Conservation (phyloP, 2,888 invertebrate species). For the Synergus gifuensis region DNA sequence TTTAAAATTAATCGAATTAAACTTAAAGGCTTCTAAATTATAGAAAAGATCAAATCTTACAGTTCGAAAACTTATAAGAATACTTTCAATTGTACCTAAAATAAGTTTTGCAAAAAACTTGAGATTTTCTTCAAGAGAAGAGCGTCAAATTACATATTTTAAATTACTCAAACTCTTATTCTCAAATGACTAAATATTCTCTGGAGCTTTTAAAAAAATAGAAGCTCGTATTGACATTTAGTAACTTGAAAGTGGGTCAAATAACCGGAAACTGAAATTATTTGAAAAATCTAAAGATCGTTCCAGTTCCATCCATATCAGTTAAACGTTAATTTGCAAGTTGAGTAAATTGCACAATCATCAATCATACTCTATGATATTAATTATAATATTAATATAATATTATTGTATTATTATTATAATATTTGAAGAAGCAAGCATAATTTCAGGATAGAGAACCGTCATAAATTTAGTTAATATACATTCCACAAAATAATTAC, state of each 20-base stretch:
- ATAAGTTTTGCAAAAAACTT: background rate
- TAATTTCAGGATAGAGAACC: slow-evolving; percentile 11
- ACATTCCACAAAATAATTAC: background rate
- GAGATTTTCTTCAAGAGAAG: background rate
- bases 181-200: background rate
- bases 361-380: slow-evolving; percentile 15
- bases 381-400: too few species aligned
- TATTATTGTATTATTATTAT: too few species aligned
- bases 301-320: background rate
- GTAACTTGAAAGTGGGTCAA: slow-evolving; percentile 9
- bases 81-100: background rate
- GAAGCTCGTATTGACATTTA: background rate
- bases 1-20: slow-evolving; percentile 2
- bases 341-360: slow-evolving; percentile 9
- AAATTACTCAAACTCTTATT: background rate
- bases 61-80: too few species aligned
- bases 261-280: slow-evolving; percentile 13
- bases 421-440: slow-evolving; percentile 18
- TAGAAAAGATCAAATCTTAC: background rate
- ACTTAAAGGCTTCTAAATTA: background rate
- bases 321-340: slow-evolving; percentile 15
- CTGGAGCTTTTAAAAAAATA: background rate
- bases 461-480: slow-evolving; percentile 19
- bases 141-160: background rate
- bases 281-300: slow-evolving; percentile 22